phyloP scores from a whole-genome alignment of 1,140 invertebrate genomes.

The Archivesica marissinica region DNA sequence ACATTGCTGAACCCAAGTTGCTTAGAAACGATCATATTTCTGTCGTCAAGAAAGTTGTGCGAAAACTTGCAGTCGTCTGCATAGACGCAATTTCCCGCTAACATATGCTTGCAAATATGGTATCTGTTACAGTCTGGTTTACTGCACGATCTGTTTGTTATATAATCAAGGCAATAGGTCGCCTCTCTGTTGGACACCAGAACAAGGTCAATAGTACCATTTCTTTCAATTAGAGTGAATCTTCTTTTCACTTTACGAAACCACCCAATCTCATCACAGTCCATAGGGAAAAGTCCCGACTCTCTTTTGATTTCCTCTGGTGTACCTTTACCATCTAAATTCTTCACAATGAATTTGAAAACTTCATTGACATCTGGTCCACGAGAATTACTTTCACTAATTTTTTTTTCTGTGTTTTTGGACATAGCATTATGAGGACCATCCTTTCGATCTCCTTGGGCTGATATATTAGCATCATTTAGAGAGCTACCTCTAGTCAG shows the following conservation, averaged over 20 bases:
- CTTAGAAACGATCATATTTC: conserved; percentile 29
- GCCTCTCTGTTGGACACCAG: conserved; percentile 16
- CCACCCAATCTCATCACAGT: not conserved
- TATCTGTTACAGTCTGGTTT: conserved; percentile 38
- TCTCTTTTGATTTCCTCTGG: conserved; percentile 44
- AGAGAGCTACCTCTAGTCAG: not conserved
- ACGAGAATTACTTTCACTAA: not conserved
- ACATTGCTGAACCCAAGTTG: conserved; percentile 27
- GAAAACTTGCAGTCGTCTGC: conserved; percentile 34
- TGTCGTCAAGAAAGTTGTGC: conserved; percentile 41
- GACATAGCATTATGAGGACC: not conserved
- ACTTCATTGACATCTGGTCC: conserved; percentile 42
- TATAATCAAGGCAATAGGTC: conserved; percentile 40
- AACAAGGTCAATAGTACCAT: not conserved
- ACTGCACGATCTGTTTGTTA: not conserved
- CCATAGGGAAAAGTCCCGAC: conserved; percentile 20
- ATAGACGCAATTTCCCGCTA: conserved; percentile 10
- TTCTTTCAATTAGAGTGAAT: conserved; percentile 38
- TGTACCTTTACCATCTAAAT: conserved; percentile 18
- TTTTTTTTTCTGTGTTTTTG: not conserved
- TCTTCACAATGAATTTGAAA: conserved; percentile 41
- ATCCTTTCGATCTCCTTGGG: not conserved
- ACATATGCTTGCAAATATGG: conserved; percentile 50
- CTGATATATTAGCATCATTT: not conserved
- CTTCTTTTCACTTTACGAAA: conserved; percentile 20